Base-by-base conservation (phyloP, 2,113 vertebrate species). In the Phycodurus eques region DNA sequence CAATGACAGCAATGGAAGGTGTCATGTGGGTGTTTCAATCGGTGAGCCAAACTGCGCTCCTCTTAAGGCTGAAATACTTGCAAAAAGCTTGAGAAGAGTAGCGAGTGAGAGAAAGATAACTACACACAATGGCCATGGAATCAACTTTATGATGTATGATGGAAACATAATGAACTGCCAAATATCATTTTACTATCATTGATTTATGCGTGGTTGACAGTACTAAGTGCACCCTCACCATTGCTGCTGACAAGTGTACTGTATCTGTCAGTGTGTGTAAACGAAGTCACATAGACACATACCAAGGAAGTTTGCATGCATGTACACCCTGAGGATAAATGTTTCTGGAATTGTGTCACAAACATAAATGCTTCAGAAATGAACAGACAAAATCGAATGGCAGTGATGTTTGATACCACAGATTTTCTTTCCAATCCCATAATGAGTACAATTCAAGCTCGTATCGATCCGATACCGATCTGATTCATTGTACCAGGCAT, bases 161-260 rank as follows among this genome's bases (percentile, higher is more conserved):
- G 43, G 44, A 66, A 46, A 47, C 5, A 27, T 66, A 15, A 66
- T 47, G 14, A 66, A 66, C 43, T 66, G 13, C 47, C 64, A 66
- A 47, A 22, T 27, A 31, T 66, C 64, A 66, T 8, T 44, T 46
- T 22, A 47, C 43, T 47, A 66, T 31, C 31, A 17, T 9, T 35
- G 31, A 9, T 46, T 66, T 31, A 27, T 15, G 13, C 47, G 12
- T 15, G 22, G 22, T 17, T 66, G 43, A 47, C 8, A 47, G 12
- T n/a, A 35, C 60, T 63, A 43, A 43, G 39, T n/a, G 62, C 39
- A 22, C 19, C 39, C 1, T 64, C 39, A 43, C 17, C 20, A 64
- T 64, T n/a, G 42, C 10, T 27, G 13, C 63, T 47, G 19, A 27
- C n/a, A n/a, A 14, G 46, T 4, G 39, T n/a, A 9, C 43, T 35